Base-by-base conservation (phyloP, 1,140 invertebrate species). In the Ectropis grisescens region DNA sequence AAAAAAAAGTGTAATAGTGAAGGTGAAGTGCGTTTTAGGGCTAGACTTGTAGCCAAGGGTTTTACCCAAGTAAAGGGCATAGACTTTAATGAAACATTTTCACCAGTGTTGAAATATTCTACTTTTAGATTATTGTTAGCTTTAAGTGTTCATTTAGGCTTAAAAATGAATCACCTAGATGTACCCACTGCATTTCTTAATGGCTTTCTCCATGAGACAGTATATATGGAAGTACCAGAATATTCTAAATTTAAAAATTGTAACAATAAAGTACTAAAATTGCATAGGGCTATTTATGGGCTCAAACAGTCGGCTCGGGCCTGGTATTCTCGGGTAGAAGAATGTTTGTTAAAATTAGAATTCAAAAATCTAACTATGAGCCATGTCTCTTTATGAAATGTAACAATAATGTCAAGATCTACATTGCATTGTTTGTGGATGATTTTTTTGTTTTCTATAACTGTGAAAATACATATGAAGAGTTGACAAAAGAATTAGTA, bases 201-300 rank as follows among this genome's bases (percentile, higher is more conserved):
- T 23, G 34, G 34, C 13, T 1, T 22, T 4, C 13, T 37, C 8
- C 3, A 37, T 13, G 34, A 37, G 23, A 16, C 10, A 11, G 26
- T 37, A 12, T 37, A 9, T 37, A 37, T 37, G 34, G 27, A 29
- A 29, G 19, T 29, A 29, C 34, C 34, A 23, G 34, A 37, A 29
- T 10, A 12, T 29, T 37, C 27, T 4, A 22, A 22, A 28, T 9
- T 37, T 2, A 16, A 16, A 11, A 16, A 27, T 27, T 19, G 13
- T 19, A 13, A 35, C 2, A 27, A 28, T 12, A 35, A 28, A 12
- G 33, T 35, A 8, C 28, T 27, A 11, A 35, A 12, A 11, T 11
- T 36, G 22, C 28, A 36, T 14, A 36, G 14, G 14, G 15, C 26
- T 2, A 22, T 36, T 8, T 36, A 29, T 28, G 34, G 34, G 0